These are phyloP conservation scores for Athripsodes cinereus DNA, from an alignment of 2,888 invertebrate genomes.

Conservation along the genomic window DNA sequence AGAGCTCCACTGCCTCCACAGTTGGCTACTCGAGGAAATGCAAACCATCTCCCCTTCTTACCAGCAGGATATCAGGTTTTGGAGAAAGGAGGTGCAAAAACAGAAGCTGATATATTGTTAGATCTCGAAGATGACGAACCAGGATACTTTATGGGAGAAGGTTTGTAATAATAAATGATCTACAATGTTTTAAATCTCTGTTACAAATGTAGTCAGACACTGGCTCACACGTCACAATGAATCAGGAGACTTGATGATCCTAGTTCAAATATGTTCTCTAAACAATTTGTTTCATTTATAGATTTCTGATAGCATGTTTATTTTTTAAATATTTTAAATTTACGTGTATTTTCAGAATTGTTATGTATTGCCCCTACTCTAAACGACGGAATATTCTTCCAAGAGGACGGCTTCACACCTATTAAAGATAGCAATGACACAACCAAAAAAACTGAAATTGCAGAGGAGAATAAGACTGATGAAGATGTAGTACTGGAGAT, in stretches of 20 bases:
- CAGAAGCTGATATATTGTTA: neutral
- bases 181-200: no score
- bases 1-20: constrained; percentile 68
- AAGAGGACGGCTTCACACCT: constrained; percentile 10
- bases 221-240: no score
- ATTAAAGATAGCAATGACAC: constrained; percentile 22
- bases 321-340: no score
- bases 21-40: constrained; percentile 67
- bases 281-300: no score
- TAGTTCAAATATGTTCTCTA: no score
- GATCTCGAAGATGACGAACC: constrained; percentile 34
- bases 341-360: constrained; percentile 27
- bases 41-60: constrained; percentile 79
- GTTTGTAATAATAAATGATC: no score
- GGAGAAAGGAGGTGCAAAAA: neutral
- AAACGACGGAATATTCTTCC: constrained; percentile 6
- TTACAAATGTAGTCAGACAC: no score
- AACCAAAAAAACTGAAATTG: constrained; percentile 29
- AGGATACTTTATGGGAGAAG: constrained; percentile 48
- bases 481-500: neutral
- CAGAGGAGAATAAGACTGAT: constrained; percentile 25
- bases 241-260: no score
- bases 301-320: no score
- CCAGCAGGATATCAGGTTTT: constrained; percentile 67
- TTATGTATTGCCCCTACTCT: constrained; percentile 31